Base-by-base conservation (phyloP, 1,140 invertebrate species). In the Hylaeus anthracinus region DNA sequence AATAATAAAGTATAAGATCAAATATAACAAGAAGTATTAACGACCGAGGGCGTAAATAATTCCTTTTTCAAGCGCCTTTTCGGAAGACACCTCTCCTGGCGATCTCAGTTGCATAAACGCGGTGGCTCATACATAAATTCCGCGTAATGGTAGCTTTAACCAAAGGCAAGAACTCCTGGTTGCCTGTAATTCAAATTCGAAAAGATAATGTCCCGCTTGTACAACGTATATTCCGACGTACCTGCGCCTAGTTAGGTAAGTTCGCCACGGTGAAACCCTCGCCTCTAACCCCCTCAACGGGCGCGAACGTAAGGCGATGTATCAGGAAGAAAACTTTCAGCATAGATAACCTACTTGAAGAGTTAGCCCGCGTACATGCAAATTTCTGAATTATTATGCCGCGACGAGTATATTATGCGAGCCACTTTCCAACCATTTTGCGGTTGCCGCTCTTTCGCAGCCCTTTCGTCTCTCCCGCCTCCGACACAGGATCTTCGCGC, bases 291-390 rank as follows among this genome's bases (percentile, higher is more conserved):
- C 84, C 83, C 72, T 72, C 56, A 53, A 72, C 70, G 72, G 26
- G 72, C 77, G 79, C 83, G 87, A 82, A 86, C 86, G 88, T 88
- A 90, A 90, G 87, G 85, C 77, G 87, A 66, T 85, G 88, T 87
- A 92, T 92, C 92, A 93, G 75, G 88, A 85, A 86, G 90, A 92
- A 92, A 93, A 93, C 91, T 93, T 93, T 85, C 88, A 90, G 90
- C 91, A 91, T 94, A 93, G 92, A 94, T 94, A 93, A 94, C 93
- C 93, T 93, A 94, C 93, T 94, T 93, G 92, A 92, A 89, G 91
- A 94, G 93, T 93, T 93, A 92, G 90, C 90, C 92, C 92, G 92
- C 92, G 93, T 93, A 93, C 89, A 93, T 94, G 92, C 92, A 94
- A 94, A 94, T 94, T 94, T 93, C 90, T 92, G 91, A 93, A 93